Conservation (phyloP, 2,113 vertebrate species). For the Equus przewalskii region DNA sequence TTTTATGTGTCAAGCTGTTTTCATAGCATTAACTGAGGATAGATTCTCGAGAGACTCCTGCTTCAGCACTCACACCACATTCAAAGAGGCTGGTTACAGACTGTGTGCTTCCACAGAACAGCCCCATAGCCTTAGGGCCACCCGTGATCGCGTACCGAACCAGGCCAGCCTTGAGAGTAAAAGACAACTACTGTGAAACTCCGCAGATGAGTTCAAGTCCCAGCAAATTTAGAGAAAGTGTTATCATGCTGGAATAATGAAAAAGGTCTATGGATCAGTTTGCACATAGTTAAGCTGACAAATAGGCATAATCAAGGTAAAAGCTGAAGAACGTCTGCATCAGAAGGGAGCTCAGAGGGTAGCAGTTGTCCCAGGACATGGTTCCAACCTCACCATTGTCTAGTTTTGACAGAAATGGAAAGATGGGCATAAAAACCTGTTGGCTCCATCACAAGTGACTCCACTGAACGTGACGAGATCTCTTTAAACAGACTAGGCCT, state of each 20-base stretch:
- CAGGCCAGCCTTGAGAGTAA: neutral
- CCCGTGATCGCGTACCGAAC: neutral
- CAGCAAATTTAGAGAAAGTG: neutral
- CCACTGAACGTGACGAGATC: accelerated
- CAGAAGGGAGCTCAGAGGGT: neutral
- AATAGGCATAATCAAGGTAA: neutral
- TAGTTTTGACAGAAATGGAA: neutral
- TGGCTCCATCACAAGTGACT: neutral
- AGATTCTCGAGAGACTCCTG: neutral
- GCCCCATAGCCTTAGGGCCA: neutral
- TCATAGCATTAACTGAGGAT: neutral
- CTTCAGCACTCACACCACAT: neutral
- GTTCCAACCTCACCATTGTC: neutral
- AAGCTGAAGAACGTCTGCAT: neutral
- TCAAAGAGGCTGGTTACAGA: neutral
- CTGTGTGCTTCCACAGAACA: neutral
- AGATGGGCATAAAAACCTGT: neutral
- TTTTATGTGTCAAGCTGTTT: neutral
- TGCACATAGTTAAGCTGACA: neutral
- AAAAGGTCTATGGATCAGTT: too few species aligned
- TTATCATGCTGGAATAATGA: neutral
- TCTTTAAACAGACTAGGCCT: neutral
- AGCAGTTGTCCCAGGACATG: neutral
- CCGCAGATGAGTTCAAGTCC: neutral
- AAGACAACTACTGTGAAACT: neutral